Evolutionary conservation across 2,113 vertebrate species (phyloP).

Genomic region (Lophius piscatorius): DNA sequence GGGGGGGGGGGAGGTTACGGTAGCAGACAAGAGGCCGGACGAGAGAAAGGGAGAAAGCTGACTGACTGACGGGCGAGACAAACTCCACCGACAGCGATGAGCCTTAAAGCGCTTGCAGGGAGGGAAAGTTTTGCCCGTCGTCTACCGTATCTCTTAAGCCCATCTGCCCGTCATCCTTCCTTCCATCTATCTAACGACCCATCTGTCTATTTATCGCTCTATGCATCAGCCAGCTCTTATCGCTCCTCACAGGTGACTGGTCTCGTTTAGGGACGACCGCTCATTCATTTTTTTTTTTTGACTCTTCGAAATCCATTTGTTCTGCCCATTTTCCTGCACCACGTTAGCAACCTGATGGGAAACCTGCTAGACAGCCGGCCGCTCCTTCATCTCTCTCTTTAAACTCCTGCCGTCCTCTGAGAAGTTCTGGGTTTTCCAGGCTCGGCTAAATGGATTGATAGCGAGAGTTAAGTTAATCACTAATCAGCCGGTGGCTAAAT

Average conservation of each 20-base stretch:
- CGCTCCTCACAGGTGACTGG: constrained; percentile 66
- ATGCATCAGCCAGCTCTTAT: constrained; percentile 72
- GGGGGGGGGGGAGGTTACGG: not conserved
- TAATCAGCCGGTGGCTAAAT: constrained; percentile 46
- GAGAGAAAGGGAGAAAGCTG: constrained; percentile 13
- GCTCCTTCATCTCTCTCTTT: constrained; percentile 47
- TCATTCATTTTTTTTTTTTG: constrained; percentile 10
- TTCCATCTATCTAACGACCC: constrained; percentile 74
- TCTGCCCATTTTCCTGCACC: constrained; percentile 14
- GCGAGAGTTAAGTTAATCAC: constrained; percentile 50
- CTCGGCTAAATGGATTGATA: constrained; percentile 23
- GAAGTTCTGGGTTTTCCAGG: constrained; percentile 38
- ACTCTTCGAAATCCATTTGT: constrained; percentile 51
- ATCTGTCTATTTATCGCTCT: constrained; percentile 78
- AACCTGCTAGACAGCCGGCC: constrained; percentile 19
- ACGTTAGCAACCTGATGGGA: constrained; percentile 30
- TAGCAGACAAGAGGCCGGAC: constrained; percentile 32
- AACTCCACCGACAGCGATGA: constrained; percentile 38
- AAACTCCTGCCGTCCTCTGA: constrained; percentile 29
- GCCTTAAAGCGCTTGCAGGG: constrained; percentile 32
- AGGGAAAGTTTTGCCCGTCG: constrained; percentile 49
- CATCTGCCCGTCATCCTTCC: constrained; percentile 65
- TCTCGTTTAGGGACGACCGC: constrained; percentile 41
- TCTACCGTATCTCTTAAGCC: constrained; percentile 47
- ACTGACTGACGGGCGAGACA: constrained; percentile 28